Evolutionary conservation across 2,888 invertebrate species (phyloP).

Genomic region (Euproctis similis): DNA sequence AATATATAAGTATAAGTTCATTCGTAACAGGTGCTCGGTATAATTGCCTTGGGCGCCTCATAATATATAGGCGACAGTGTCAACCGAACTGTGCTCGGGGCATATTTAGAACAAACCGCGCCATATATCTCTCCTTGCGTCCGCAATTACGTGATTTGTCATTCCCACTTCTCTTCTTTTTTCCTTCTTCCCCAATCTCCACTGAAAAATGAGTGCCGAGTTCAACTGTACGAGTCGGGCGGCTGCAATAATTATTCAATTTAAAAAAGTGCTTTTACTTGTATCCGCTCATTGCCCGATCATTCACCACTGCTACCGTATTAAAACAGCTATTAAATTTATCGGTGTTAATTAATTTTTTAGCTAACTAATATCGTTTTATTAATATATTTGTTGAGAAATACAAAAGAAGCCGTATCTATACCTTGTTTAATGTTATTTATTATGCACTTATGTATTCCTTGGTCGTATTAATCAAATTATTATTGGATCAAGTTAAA

Average conservation of each 20-base stretch:
- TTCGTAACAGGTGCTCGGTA: conserved; percentile 35
- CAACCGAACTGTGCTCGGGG: conserved; percentile 43
- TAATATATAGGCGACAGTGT: conserved; percentile 50
- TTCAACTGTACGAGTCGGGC: conserved; percentile 48
- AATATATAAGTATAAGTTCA: conserved; percentile 22
- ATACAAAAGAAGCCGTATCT: too few species aligned
- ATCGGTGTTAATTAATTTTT: conserved; percentile 23
- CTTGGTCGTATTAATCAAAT: too few species aligned
- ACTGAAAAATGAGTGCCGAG: conserved; percentile 62
- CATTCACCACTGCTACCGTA: conserved; percentile 42
- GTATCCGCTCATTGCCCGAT: conserved; percentile 47
- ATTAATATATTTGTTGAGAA: conserved; percentile 9
- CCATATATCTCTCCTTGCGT: conserved; percentile 70
- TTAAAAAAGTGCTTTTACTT: conserved; percentile 64
- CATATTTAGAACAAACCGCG: conserved; percentile 67
- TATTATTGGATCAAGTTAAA: too few species aligned
- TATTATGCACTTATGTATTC: too few species aligned
- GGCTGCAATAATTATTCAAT: conserved; percentile 56
- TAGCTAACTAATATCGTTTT: conserved; percentile 14
- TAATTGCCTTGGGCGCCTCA: conserved; percentile 50
- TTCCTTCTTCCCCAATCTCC: too few species aligned
- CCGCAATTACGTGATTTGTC: conserved; percentile 74
- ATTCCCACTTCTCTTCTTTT: conserved; percentile 45
- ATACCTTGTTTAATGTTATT: too few species aligned
- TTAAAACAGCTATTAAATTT: conserved; percentile 34